Conservation (phyloP, 2,113 vertebrate genomes). For the Grammomys dolichurus region DNA sequence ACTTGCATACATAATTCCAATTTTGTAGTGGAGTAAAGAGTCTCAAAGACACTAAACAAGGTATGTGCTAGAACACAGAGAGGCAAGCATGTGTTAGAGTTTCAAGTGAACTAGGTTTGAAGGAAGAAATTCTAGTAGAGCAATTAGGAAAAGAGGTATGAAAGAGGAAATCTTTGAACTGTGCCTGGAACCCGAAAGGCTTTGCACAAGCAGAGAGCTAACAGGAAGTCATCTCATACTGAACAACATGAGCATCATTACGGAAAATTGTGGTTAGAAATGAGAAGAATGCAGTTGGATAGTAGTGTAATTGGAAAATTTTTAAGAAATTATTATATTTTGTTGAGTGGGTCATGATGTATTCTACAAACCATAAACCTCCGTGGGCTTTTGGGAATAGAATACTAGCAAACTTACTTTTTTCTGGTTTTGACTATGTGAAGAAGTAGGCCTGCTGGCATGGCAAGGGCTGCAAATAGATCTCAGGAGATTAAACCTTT, state of each 20-base stretch:
- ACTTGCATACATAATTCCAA: neutral
- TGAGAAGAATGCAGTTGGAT: neutral
- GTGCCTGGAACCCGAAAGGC: neutral
- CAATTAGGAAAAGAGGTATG: neutral
- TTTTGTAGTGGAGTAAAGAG: neutral
- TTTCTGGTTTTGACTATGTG: neutral
- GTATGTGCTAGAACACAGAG: neutral
- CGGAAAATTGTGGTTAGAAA: neutral
- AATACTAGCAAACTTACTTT: neutral
- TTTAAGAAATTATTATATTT: neutral
- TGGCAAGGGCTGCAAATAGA: constrained; percentile 39
- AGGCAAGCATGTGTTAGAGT: neutral
- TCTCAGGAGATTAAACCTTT: neutral
- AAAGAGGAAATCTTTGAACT: neutral
- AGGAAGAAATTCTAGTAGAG: neutral
- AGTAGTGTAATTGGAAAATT: neutral
- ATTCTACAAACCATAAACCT: neutral
- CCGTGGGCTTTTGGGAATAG: constrained; percentile 19
- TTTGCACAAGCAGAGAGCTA: neutral
- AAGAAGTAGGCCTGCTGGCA: constrained; percentile 34
- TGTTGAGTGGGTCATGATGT: constrained; percentile 6
- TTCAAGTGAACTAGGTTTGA: neutral
- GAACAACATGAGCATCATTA: neutral
- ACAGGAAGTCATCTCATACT: neutral
- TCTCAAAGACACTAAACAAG: constrained; percentile 41